A percentile compares a stretch with the other conserved stretches of the same genome.
phyloP scores from a whole-genome alignment of 2,888 invertebrate species.

The Gasteruption jaculator region DNA sequence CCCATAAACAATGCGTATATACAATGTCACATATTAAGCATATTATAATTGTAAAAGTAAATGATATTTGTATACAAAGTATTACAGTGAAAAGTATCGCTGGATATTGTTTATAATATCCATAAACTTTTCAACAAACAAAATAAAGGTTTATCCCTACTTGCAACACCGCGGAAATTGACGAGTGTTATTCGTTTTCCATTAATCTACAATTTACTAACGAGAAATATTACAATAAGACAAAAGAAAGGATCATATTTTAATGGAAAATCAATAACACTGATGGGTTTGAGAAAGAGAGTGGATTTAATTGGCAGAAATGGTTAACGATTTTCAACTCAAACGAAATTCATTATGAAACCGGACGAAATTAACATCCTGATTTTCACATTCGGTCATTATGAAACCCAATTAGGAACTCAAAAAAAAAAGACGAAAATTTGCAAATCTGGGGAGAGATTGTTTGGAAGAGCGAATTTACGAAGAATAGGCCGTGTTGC shows the following conservation, averaged over 20 bases:
- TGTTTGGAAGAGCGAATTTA: no score
- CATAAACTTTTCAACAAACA: conserved; percentile 2
- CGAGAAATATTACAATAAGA: conserved; percentile 7
- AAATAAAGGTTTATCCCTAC: conserved; percentile 21
- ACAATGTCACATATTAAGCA: conserved; percentile 46
- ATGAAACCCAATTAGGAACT: conserved; percentile 31
- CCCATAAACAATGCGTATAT: conserved; percentile 51
- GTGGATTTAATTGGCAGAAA: no score
- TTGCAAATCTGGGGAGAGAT: no score
- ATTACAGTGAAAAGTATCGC: no score
- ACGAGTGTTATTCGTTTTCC: no score
- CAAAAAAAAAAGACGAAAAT: no score
- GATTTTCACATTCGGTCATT: conserved; percentile 46
- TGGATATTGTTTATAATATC: conserved; percentile 5
- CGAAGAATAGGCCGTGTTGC: conserved; percentile 33
- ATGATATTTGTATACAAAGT: conserved; percentile 50
- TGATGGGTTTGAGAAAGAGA: no score
- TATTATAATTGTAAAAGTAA: conserved; percentile 47
- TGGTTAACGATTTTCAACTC: no score
- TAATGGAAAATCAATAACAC: no score
- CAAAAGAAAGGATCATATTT: conserved; percentile 10
- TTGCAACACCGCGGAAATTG: conserved; percentile 36
- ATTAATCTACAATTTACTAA: conserved; percentile 20
- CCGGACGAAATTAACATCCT: conserved; percentile 48
- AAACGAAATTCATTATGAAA: no score